A percentile compares a stretch with the other conserved stretches of the same genome.
Evolutionary conservation across 37 sponge, comb jelly and placozoan genomes (phyloP).

Genomic region (Diacarnus erythraeanus): DNA sequence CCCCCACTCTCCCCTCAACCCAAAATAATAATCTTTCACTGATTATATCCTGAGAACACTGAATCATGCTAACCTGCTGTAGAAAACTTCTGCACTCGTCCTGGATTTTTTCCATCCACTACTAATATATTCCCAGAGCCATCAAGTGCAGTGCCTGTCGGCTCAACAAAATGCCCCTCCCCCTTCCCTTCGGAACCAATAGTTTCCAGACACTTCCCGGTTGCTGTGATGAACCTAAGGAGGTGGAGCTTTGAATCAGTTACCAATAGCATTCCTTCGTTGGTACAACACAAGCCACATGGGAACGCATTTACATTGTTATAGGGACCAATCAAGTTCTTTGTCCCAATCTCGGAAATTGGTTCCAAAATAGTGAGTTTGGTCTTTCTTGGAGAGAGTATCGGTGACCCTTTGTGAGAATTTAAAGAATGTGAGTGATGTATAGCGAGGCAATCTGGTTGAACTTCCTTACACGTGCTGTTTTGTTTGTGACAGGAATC

Average conservation of each 20-base stretch:
- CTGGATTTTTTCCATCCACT: slow-evolving; percentile 7
- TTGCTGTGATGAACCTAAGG: slow-evolving; percentile 30
- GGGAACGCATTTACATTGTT: slow-evolving; percentile 12
- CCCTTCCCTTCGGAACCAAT: slow-evolving; percentile 35
- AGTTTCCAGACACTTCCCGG: slow-evolving; percentile 33
- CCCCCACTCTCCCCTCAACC: no score
- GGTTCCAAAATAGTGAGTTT: not conserved
- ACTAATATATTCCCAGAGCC: slow-evolving; percentile 27
- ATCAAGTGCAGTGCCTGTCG: slow-evolving; percentile 26
- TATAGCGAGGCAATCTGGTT: not conserved
- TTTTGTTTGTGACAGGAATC: not conserved
- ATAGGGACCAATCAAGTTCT: slow-evolving; percentile 10
- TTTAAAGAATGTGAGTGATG: not conserved
- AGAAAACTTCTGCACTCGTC: slow-evolving; percentile 35
- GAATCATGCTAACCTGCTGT: slow-evolving; percentile 9
- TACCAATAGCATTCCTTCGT: slow-evolving; percentile 14
- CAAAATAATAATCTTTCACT: not conserved
- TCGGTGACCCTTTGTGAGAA: not conserved
- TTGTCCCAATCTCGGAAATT: slow-evolving; percentile 1
- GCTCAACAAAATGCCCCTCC: slow-evolving; percentile 36
- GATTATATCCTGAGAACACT: not conserved
- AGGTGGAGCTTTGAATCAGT: slow-evolving; percentile 17
- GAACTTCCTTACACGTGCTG: not conserved
- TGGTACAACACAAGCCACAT: slow-evolving; percentile 17
- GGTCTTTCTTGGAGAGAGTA: not conserved